Evolutionary conservation across 2,888 invertebrate genomes (phyloP), one percentile per base, ranked within the genome.

Genomic region (Microctonus aethiopoides): DNA sequence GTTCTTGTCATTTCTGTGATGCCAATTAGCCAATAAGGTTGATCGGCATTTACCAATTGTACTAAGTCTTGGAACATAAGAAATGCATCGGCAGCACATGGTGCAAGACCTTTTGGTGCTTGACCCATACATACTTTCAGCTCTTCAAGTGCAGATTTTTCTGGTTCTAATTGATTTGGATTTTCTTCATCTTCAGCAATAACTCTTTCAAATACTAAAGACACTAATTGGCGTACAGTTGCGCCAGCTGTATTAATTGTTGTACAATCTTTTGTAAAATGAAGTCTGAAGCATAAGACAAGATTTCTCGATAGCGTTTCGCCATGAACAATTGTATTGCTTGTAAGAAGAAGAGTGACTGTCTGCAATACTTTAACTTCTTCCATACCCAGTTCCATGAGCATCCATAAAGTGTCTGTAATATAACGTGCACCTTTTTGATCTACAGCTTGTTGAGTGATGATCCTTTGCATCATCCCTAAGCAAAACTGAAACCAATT

Each of bases 171-270:
- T 36, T 81, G 80, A 63, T 79, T 80, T n/a, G 78, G 70, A 74
- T 74, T 78, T 86, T 90, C 89, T 76, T 92, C 91, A 78, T 93
- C 92, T 85, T 94, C 94, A 0, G 91, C 90, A 11, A 93, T 89
- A 2, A 95, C 95, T 62, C 96, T 89, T 82, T 97, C 97, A 87
- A 96, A 96, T 2, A 96, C 95, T 67, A 97, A 89, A 24, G 96
- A 95, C 24, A 98, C 97, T 32, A 99, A 89, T 84, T 99, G 99
- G 24, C 99, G 89, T 29, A 99, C 97, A 0, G 98, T 98, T 36
- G 99, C 99, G 1, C 98, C 98, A 7, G 99, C 99, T 11, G 99
- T 98, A 86, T 98, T 99, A 62, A 95, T 95, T 54, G 97, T 98
- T 72, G 97, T 97, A 1, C 94, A 92, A 88, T 99, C 98, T 87